Conservation (phyloP, 2,113 vertebrate genomes). For the Nestor notabilis region DNA sequence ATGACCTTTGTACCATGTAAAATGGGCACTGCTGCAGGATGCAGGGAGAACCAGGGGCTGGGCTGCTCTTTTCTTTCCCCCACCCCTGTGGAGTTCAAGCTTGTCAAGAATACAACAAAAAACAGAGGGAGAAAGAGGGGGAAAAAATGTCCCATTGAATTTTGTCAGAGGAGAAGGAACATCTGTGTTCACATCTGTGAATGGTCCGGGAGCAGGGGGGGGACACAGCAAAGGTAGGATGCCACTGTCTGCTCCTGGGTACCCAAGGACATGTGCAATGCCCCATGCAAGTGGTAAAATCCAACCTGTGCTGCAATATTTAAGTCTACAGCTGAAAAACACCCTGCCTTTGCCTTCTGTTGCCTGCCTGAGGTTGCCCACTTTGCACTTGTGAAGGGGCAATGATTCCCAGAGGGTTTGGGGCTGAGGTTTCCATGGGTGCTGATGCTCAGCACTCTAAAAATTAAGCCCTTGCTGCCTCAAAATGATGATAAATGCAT, state of each 20-base stretch:
- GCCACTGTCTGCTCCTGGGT: accelerated
- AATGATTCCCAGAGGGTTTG: not conserved
- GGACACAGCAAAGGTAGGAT: not conserved
- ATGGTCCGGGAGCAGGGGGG: accelerated
- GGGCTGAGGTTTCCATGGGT: not conserved
- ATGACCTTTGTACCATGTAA: slow-evolving; percentile 63
- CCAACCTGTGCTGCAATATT: not conserved
- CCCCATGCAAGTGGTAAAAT: not conserved
- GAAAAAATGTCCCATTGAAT: slow-evolving; percentile 21
- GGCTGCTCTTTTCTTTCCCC: slow-evolving; percentile 56
- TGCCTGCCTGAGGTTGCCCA: not conserved
- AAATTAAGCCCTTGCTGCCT: not conserved
- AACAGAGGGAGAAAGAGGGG: slow-evolving; percentile 3
- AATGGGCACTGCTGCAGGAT: slow-evolving; percentile 58
- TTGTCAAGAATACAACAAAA: slow-evolving; percentile 57
- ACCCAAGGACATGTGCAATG: not conserved
- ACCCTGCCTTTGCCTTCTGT: accelerated
- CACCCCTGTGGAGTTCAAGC: slow-evolving; percentile 42
- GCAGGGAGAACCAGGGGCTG: not conserved
- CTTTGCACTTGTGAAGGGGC: not conserved
- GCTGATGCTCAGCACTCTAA: not conserved
- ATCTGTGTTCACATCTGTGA: slow-evolving; percentile 31
- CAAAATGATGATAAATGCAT: not conserved
- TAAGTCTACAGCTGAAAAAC: not conserved
- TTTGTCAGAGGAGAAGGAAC: slow-evolving; percentile 48